Evolutionary conservation across 2,797 vertebrate genomes (phyloP).

Genomic region (Eutrigla gurnardus): DNA sequence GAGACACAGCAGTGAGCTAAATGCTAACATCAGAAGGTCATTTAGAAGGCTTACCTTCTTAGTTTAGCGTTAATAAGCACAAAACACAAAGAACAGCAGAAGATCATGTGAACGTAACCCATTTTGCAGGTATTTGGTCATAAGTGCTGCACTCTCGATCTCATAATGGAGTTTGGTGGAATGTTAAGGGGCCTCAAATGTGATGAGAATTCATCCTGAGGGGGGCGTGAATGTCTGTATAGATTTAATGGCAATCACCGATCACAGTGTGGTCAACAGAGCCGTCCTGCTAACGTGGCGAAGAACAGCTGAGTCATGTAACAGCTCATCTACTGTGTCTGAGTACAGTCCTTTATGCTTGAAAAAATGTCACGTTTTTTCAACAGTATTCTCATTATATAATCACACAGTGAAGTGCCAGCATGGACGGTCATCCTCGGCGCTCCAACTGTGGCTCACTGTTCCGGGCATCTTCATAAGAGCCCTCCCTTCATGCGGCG

Average conservation of each 20-base stretch:
- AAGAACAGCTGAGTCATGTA: not conserved
- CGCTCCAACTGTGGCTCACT: conserved; percentile 41
- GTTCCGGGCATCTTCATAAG: conserved; percentile 53
- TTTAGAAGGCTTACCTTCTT: not conserved
- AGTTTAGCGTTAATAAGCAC: not conserved
- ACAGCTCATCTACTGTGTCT: conserved; percentile 12
- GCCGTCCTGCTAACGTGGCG: not conserved
- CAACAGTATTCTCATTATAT: conserved; percentile 33
- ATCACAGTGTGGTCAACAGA: not conserved
- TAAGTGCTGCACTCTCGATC: not conserved
- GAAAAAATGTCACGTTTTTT: conserved; percentile 11
- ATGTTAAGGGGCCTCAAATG: not conserved
- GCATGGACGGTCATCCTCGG: conserved; percentile 35
- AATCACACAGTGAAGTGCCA: conserved; percentile 23
- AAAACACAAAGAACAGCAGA: not conserved
- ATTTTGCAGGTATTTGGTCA: not conserved
- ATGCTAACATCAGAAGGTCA: not conserved
- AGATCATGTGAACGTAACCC: not conserved
- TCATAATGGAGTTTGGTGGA: not conserved
- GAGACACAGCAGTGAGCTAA: not conserved
- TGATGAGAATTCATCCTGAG: not conserved
- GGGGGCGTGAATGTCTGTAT: not conserved
- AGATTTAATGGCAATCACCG: not conserved
- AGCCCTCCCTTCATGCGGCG: conserved; percentile 58
- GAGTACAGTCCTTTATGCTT: not conserved